These are phyloP conservation scores for Hypsibius dujardini DNA, from an alignment of 1,140 invertebrate species.

Conservation along the genomic window DNA sequence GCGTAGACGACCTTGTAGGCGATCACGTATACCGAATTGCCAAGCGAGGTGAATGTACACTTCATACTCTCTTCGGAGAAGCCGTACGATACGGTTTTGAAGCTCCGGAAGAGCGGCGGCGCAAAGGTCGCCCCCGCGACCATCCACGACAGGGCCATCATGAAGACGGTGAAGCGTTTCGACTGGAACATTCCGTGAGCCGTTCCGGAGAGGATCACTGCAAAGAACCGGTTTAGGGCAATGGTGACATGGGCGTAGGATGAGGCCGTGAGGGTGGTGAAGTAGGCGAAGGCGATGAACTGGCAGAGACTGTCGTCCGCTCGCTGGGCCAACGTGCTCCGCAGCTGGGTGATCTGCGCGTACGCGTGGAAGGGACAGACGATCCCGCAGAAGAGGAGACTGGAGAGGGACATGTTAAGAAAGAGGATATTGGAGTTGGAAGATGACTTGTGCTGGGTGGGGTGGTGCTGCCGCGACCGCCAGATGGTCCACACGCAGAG, in stretches of 20 bases:
- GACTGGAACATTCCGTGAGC: not conserved
- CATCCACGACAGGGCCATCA: not conserved
- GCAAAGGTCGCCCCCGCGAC: slow-evolving; percentile 3
- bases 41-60: not conserved
- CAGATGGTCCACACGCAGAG: not conserved
- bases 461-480: not conserved
- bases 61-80: slow-evolving; percentile 1
- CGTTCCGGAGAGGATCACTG: not conserved
- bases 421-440: not conserved
- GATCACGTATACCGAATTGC: not conserved
- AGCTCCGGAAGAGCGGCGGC: not conserved
- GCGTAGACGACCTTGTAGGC: not conserved
- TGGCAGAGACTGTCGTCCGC: not conserved
- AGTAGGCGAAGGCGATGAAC: not conserved
- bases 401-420: not conserved
- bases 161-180: not conserved
- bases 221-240: not conserved
- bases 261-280: not conserved
- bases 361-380: not conserved
- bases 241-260: not conserved
- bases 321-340: not conserved
- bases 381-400: not conserved
- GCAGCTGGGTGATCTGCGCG: not conserved
- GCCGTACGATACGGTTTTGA: not conserved
- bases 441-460: not conserved